Base-by-base conservation (phyloP, 2,888 invertebrate species). In the Erebia palarica region DNA sequence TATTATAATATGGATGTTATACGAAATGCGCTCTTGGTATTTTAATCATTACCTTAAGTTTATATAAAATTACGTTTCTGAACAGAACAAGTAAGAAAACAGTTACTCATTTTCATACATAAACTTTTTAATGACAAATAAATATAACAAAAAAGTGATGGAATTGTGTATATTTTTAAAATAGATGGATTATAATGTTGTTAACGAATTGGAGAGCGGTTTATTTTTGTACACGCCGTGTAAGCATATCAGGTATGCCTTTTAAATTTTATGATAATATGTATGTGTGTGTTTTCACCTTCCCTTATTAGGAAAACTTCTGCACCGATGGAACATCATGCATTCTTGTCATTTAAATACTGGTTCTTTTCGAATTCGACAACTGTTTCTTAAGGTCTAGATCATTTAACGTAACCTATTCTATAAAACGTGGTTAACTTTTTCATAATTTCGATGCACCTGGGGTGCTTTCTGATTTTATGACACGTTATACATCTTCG, bases 221-320 rank as follows among this genome's bases (percentile, higher is more conserved):
- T 90, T 93, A 93, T 93, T 93, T 93, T 93, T 93, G 85, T 92
- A 92, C 86, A 87, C 86, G 79, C 80, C 80, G 83, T 83, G 88
- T 88, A 85, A 88, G 86, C 93, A 93, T 93, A 92, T 93, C 93
- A 92, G 79, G 84, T 75, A 82, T 86, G 93, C 92, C 91, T 92
- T 78, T 81, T 80, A 75, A 78, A 75, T 76, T 79, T 73, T 77
- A 78, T 49, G 21, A 49, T 49, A 49, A 11, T 21, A 47, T 53
- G 13, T 79, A 77, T 77, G 78, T 79, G 70, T 79, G 75, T 76
- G 72, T 80, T 76, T 70, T 73, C 71, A 65, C 75, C 81, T 84
- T 80, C 80, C 72, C 77, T 76, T 68, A 72, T 70, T 58, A 3
- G n/a, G 59, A 57, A 65, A 67, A 58, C 79, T 18, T 63, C 49